Evolutionary conservation across 2,797 vertebrate genomes (phyloP).

Genomic region (Sebastes ruberrimus): DNA sequence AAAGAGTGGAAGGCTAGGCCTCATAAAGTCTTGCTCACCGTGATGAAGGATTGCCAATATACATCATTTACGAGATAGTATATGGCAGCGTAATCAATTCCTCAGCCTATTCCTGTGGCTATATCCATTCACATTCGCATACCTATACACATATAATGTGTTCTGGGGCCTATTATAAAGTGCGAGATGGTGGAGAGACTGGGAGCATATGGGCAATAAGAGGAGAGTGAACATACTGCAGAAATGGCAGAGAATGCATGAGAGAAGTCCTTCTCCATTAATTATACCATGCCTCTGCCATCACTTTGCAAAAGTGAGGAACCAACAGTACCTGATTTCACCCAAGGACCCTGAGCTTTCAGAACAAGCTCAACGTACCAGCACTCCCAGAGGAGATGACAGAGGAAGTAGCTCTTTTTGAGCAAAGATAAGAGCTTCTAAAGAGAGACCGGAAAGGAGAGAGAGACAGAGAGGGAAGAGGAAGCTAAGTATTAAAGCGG

Average conservation of each 20-base stretch:
- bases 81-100: constrained; percentile 48
- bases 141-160: neutral
- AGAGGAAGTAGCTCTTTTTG: constrained; percentile 39
- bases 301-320: constrained; percentile 22
- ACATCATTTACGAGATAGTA: constrained; percentile 32
- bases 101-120: constrained; percentile 25
- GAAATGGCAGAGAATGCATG: neutral
- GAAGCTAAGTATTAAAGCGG: constrained; percentile 41
- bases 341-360: constrained; percentile 40
- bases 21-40: constrained; percentile 33
- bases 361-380: constrained; percentile 31
- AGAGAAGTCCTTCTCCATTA: constrained; percentile 9
- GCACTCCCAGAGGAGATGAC: constrained; percentile 31
- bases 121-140: constrained; percentile 35
- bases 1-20: constrained; percentile 30
- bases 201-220: neutral
- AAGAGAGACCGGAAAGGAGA: constrained; percentile 37
- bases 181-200: neutral
- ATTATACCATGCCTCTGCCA: constrained; percentile 38
- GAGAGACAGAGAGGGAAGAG: constrained; percentile 10
- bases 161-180: constrained; percentile 2
- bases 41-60: constrained; percentile 35
- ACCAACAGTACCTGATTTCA: constrained; percentile 26
- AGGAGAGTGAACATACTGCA: neutral
- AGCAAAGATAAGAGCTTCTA: constrained; percentile 51